phyloP scores from a whole-genome alignment of 2,797 vertebrate genomes.

The Balearica regulorum region DNA sequence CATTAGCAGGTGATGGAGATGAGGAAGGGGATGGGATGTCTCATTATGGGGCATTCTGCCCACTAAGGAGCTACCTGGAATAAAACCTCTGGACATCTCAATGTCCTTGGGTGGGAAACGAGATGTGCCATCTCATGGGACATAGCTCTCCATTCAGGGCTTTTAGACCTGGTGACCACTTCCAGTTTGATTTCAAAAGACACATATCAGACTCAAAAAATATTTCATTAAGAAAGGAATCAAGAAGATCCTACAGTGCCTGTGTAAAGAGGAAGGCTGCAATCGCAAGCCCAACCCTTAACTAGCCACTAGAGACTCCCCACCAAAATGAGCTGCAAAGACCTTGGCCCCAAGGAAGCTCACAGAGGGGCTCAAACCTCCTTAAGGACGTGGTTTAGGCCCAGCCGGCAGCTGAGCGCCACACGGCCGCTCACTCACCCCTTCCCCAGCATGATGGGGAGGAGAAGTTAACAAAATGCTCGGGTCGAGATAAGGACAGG shows the following conservation, averaged over 20 bases:
- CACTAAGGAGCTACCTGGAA: neutral
- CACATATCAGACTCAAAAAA: neutral
- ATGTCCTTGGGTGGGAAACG: neutral
- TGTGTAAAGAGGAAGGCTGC: accelerated
- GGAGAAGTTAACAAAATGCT: no score
- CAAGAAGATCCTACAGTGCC: neutral
- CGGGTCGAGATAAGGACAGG: no score
- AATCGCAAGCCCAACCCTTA: neutral
- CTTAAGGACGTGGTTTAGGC: no score
- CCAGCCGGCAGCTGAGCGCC: no score
- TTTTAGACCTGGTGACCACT: neutral
- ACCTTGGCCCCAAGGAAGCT: neutral
- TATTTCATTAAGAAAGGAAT: neutral
- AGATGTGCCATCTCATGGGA: neutral
- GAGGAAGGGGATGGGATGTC: neutral
- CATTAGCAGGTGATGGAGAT: neutral
- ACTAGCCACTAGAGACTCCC: neutral
- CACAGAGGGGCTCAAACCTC: neutral
- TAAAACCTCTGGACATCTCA: neutral
- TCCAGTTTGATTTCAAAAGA: neutral
- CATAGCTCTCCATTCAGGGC: neutral
- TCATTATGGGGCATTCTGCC: neutral
- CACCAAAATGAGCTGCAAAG: neutral
- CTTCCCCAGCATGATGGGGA: no score
- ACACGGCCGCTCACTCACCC: no score